Base-by-base conservation (phyloP, 2,113 vertebrate genomes). In the Pachycephala philippinensis region DNA sequence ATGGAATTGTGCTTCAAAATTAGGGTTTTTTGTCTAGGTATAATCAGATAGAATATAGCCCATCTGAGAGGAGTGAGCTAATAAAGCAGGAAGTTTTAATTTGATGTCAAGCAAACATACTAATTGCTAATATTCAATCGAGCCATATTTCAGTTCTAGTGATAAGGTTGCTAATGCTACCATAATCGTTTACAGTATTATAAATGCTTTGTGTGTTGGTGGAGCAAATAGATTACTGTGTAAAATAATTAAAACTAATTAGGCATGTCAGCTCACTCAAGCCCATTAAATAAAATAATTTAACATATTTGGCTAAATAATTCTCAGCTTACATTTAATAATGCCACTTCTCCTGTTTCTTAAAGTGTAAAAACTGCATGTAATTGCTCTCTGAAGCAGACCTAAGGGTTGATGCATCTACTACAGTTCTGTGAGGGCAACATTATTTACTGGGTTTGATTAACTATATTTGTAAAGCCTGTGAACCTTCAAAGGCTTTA, bases 221-320 rank as follows among this genome's bases (percentile, higher is more conserved):
- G 81, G 54, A 95, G 45, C 75, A 96, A 96, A 96, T 33, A 90
- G 75, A 93, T 87, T 85, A 90, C 69, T 95, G 59, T 72, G 50
- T 87, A 95, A 95, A 96, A 92, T 24, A 96, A 92, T 90, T 77
- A 75, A 91, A 94, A 57, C 42, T 86, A 96, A 95, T 96, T 91
- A 92, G 93, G 42, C 44, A 80, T 81, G n/a, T 65, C 69, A 85
- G 49, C 87, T 96, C 84, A 94, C 69, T 89, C 86, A 92, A 90
- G 89, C 40, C 83, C 79, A 93, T 92, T 84, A 88, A 72, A 94
- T 6, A 65, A 86, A 94, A 63, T 33, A 96, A 89, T 95, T 95
- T 77, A 96, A 88, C 19, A 68, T 28, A 72, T 86, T 95, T 91
- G 94, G 16, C 87, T 95, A 93, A 97, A 93, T 42, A 91, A 49